Evolutionary conservation across 2,888 invertebrate species (phyloP).

Genomic region (Sphaeridia pumilis): DNA sequence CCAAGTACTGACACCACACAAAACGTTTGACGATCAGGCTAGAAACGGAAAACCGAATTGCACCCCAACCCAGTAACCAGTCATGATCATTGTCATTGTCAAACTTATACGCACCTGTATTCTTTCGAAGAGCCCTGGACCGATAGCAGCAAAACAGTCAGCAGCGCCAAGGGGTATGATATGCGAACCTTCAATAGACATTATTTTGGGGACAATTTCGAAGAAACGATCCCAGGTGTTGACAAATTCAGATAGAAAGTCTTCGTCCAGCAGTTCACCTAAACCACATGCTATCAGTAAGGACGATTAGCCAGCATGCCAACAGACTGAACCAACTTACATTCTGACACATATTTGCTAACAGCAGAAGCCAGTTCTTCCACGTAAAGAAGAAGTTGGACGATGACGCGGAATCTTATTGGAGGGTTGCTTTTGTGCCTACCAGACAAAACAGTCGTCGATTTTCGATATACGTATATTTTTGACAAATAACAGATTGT

Average conservation of each 20-base stretch:
- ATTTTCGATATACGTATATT: too few relatives aligned
- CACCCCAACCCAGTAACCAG: not conserved
- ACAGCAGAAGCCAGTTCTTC: constrained; percentile 14
- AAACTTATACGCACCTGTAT: constrained; percentile 10
- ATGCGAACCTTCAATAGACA: constrained; percentile 7
- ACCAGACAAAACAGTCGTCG: too few relatives aligned
- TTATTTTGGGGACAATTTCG: constrained; percentile 13
- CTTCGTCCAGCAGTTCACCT: constrained; percentile 13
- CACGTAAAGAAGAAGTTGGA: constrained; percentile 7
- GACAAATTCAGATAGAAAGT: constrained; percentile 9
- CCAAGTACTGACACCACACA: constrained; percentile 11
- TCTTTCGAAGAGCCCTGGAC: constrained; percentile 11
- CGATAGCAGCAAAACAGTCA: constrained; percentile 14
- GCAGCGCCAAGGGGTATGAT: constrained; percentile 7
- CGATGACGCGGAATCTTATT: too few relatives aligned
- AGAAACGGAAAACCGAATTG: not conserved
- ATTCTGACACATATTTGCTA: constrained; percentile 6
- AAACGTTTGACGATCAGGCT: constrained; percentile 10
- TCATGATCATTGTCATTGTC: too few relatives aligned
- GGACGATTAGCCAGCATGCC: not conserved
- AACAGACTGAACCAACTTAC: constrained; percentile 6
- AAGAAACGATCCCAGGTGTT: constrained; percentile 13
- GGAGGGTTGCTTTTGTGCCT: too few relatives aligned
- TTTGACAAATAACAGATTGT: too few relatives aligned
- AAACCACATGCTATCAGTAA: not conserved